Conservation (phyloP, 2,888 invertebrate genomes). For the Agrochola lota region DNA sequence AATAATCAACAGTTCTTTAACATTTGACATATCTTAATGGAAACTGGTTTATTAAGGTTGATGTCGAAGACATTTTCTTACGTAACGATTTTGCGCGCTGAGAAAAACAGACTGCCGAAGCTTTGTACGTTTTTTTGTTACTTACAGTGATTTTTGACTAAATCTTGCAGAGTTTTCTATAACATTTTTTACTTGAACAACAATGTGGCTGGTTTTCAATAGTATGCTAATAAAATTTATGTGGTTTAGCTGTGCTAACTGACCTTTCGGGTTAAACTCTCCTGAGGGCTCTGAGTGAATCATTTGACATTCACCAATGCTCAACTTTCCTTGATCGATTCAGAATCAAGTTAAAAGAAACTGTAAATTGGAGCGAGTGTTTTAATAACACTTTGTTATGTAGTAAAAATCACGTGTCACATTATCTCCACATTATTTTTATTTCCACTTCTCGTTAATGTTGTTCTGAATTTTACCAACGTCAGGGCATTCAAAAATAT, state of each 20-base stretch:
- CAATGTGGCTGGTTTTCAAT: neutral
- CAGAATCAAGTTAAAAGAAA: neutral
- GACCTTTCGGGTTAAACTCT: neutral
- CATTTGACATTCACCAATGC: neutral
- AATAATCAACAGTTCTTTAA: conserved; percentile 52
- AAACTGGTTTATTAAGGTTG: conserved; percentile 43
- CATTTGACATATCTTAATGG: conserved; percentile 34
- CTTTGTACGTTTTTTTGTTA: neutral
- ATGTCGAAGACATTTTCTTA: conserved; percentile 26
- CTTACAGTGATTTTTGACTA: neutral
- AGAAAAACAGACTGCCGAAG: conserved; percentile 5
- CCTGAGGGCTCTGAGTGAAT: neutral
- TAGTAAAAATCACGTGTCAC: neutral
- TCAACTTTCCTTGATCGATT: neutral
- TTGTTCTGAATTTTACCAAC: conserved; percentile 20
- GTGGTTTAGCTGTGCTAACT: neutral
- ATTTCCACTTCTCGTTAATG: conserved; percentile 2
- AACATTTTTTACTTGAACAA: neutral
- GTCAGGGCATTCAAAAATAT: conserved; percentile 18
- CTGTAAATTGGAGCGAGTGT: neutral
- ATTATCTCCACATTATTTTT: conserved; percentile 4
- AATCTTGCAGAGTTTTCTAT: neutral
- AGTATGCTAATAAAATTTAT: neutral
- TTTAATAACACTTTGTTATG: neutral
- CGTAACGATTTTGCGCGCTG: conserved; percentile 21